These are phyloP conservation scores for Sylvicola fuscatus DNA, from an alignment of 2,888 invertebrate genomes.

Conservation along the genomic window DNA sequence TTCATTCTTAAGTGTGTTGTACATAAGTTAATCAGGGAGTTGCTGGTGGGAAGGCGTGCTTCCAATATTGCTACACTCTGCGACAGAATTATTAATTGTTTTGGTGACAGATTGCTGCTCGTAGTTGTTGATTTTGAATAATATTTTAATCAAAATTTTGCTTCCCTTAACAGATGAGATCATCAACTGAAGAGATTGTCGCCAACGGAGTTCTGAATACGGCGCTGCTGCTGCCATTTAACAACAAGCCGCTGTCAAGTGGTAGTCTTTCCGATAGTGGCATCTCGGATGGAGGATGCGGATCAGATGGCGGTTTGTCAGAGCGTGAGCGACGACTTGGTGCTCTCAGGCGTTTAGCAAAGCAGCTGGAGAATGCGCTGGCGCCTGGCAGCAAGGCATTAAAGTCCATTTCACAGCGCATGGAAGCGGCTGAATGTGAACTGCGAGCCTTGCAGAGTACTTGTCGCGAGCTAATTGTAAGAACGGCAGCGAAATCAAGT, in stretches of 20 bases:
- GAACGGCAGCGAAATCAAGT: constrained; percentile 17
- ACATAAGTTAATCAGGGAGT: constrained; percentile 1
- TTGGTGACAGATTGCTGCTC: too few relatives aligned
- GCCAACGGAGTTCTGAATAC: too few relatives aligned
- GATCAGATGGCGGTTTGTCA: constrained; percentile 41
- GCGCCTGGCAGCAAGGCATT: constrained; percentile 46
- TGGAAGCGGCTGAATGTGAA: constrained; percentile 46
- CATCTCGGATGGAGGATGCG: constrained; percentile 53
- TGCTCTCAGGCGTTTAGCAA: constrained; percentile 41
- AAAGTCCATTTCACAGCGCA: constrained; percentile 36
- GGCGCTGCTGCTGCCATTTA: constrained; percentile 4
- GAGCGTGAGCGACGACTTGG: constrained; percentile 46
- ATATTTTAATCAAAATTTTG: too few relatives aligned
- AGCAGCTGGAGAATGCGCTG: constrained; percentile 39
- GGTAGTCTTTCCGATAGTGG: constrained; percentile 52
- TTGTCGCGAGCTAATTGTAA: constrained; percentile 35
- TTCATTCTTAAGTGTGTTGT: constrained; percentile 3
- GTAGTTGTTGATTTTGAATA: too few relatives aligned
- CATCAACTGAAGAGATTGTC: too few relatives aligned
- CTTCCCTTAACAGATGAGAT: too few relatives aligned
- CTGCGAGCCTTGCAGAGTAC: constrained; percentile 41
- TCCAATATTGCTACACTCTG: too few relatives aligned
- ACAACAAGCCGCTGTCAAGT: constrained; percentile 19
- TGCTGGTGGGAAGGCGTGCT: too few relatives aligned
- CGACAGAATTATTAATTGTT: too few relatives aligned